phyloP scores from a whole-genome alignment of 2,797 vertebrate species.

The Bryconaethiops microstoma region DNA sequence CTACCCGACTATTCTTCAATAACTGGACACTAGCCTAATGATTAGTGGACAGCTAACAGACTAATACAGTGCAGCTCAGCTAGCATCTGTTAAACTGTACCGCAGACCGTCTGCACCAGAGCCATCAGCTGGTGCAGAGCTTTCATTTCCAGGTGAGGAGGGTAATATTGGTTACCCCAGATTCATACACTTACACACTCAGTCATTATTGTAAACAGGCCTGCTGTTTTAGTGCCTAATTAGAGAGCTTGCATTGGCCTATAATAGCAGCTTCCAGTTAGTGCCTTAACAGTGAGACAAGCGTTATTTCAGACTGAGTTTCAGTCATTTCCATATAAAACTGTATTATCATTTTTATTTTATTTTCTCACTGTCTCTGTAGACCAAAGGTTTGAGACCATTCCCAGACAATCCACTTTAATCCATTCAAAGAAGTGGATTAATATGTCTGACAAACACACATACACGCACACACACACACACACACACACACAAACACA shows the following conservation, averaged over 20 bases:
- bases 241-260: conserved; percentile 19
- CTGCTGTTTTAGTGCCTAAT: conserved; percentile 19
- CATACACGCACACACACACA: conserved; percentile 39
- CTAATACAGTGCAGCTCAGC: neutral
- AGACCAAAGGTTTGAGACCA: conserved; percentile 31
- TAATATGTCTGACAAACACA: conserved; percentile 38
- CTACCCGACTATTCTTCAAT: neutral
- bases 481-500: conserved; percentile 16
- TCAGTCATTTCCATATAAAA: neutral
- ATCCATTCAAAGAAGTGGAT: conserved; percentile 54
- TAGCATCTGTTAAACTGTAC: neutral
- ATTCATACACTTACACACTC: neutral
- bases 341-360: neutral
- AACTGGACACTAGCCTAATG: neutral
- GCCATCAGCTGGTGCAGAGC: neutral
- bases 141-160: conserved; percentile 1
- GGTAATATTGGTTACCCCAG: neutral
- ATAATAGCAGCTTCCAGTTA: conserved; percentile 28
- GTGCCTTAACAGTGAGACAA: neutral
- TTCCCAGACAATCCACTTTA: conserved; percentile 50
- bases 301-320: neutral
- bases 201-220: conserved; percentile 17
- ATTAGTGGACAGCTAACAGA: conserved; percentile 18
- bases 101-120: neutral
- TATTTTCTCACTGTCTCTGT: neutral